Base-by-base conservation (phyloP, 2,113 vertebrate genomes). In the Ramphastos sulfuratus region DNA sequence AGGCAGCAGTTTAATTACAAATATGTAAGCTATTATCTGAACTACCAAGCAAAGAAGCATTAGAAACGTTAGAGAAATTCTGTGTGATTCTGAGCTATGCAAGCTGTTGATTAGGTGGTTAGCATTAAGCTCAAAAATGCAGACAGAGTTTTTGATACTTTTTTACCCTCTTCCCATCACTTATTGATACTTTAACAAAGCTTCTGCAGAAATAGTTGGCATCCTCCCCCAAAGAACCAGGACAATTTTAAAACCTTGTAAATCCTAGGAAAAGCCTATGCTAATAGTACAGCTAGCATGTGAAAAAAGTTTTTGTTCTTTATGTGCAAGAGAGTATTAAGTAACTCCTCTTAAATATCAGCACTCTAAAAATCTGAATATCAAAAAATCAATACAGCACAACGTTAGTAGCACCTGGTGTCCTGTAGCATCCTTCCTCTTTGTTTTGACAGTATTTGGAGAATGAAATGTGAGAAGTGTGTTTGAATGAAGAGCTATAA, bases 1-100 rank as follows among this genome's bases (percentile, higher is more conserved):
- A 75, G 37, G 37, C 35, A 71, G 27, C 64, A 94, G 11, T 54
- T 92, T 86, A 91, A 82, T 85, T 85, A 67, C n/a, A 84, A 75
- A 71, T 79, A 50, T 7, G 2, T 24, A 76, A 90, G 11, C 13
- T 76, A 20, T 64, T 84, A 72, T 79, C 89, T 59, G 48, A 75
- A 42, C 50, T 70, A 84, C 25, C 24, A 48, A 69, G 19, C 46
- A 84, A 84, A 84, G 31, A 74, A 81, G 13, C 28, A 20, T 71
- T 86, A 76, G 25, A 82, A 87, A 12, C 56, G 35, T 76, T 37
- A 72, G 42, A 55, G 4, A 35, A 55, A 54, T 74, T 85, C 46
- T 72, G 4, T 65, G 56, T 2, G 4, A 58, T 72, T 75, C 50
- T 55, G 24, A 79, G n/a, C n/a, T 65, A 3, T 42, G 44, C 56